A percentile compares a stretch with the other conserved stretches of the same genome.
These are phyloP conservation scores for Polietes domitor DNA, from an alignment of 2,888 invertebrate species.

Conservation along the genomic window DNA sequence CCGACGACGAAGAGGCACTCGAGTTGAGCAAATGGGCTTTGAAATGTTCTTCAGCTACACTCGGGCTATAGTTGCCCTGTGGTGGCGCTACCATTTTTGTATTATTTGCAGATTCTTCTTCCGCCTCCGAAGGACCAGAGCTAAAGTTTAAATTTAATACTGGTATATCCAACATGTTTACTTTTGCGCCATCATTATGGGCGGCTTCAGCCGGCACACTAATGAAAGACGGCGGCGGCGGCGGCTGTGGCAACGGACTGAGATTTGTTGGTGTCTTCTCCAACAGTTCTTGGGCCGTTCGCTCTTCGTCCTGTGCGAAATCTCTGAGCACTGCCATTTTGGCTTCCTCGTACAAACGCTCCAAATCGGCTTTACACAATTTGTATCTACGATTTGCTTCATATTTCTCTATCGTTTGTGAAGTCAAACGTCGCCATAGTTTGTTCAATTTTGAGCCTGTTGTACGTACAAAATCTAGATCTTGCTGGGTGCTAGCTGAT, in stretches of 20 bases:
- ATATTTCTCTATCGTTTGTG: slow-evolving; percentile 79
- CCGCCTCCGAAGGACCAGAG: slow-evolving; percentile 71
- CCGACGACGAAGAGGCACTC: slow-evolving; percentile 36
- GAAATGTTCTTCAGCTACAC: slow-evolving; percentile 70
- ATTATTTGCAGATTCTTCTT: slow-evolving; percentile 61
- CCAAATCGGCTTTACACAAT: slow-evolving; percentile 79
- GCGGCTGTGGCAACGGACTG: background rate
- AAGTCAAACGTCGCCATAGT: slow-evolving; percentile 81
- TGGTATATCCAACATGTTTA: slow-evolving; percentile 68
- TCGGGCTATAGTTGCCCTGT: slow-evolving; percentile 70
- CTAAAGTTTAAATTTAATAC: slow-evolving; percentile 73
- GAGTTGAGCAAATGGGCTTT: slow-evolving; percentile 45
- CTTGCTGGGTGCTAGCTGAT: slow-evolving; percentile 29
- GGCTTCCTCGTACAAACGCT: slow-evolving; percentile 80
- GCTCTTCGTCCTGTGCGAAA: slow-evolving; percentile 72
- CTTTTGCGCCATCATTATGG: background rate
- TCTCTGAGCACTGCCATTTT: slow-evolving; percentile 75
- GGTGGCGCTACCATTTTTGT: slow-evolving; percentile 50
- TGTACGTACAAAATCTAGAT: slow-evolving; percentile 72
- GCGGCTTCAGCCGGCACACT: background rate
- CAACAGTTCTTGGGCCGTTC: slow-evolving; percentile 70
- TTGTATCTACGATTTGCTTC: slow-evolving; percentile 78
- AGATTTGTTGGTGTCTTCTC: slow-evolving; percentile 65
- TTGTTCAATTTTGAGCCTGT: slow-evolving; percentile 80
- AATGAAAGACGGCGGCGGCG: background rate